Conservation (phyloP, 2,888 invertebrate species). For the Drosophila nigricruria region DNA sequence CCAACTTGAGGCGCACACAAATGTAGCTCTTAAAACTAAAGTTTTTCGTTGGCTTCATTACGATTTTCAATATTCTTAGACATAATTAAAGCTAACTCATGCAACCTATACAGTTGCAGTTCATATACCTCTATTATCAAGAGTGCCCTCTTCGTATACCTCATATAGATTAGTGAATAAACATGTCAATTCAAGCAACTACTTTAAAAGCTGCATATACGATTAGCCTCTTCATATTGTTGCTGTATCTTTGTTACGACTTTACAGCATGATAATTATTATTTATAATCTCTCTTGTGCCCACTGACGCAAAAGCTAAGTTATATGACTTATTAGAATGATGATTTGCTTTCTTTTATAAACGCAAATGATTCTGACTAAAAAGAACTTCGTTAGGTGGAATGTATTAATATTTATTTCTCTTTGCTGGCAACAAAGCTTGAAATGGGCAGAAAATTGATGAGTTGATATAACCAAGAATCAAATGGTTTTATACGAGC, state of each 20-base stretch:
- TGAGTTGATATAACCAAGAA: neutral
- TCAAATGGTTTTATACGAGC: too few relatives aligned
- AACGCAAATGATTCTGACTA: constrained; percentile 1
- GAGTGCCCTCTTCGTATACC: too few relatives aligned
- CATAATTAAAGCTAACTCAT: neutral
- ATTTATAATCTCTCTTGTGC: neutral
- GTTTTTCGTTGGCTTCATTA: neutral
- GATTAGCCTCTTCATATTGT: neutral
- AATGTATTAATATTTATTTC: neutral
- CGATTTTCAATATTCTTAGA: neutral
- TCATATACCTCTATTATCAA: neutral
- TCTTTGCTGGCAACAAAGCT: neutral
- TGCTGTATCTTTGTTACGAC: neutral
- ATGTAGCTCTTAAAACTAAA: neutral
- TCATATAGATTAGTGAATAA: neutral
- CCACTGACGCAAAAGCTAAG: neutral
- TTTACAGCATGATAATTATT: neutral
- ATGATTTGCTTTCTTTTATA: neutral
- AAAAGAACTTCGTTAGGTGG: neutral
- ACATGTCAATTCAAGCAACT: neutral
- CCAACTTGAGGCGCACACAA: neutral
- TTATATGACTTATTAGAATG: neutral
- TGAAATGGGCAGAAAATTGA: neutral
- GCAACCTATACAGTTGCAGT: neutral
- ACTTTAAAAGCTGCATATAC: neutral